A percentile compares a stretch with the other conserved stretches of the same genome.
Evolutionary conservation across 1,140 invertebrate species (phyloP).

Genomic region (Zaprionus nigranus): DNA sequence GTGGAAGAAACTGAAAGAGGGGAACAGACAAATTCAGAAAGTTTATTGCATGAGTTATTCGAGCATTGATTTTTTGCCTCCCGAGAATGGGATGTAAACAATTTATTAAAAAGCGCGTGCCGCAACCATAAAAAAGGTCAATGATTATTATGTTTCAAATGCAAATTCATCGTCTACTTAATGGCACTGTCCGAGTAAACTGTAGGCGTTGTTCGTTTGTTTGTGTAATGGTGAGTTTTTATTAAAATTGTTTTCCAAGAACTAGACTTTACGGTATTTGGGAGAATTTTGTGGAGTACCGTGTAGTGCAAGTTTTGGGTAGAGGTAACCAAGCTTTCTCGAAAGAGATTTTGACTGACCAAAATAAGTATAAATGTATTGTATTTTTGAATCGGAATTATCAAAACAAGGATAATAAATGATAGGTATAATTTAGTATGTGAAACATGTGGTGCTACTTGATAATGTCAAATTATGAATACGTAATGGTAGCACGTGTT

Average conservation of each 20-base stretch:
- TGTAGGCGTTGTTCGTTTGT: background rate
- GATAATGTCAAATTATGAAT: no score
- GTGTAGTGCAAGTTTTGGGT: background rate
- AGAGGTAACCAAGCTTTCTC: background rate
- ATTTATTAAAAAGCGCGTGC: conserved; percentile 76
- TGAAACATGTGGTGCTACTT: background rate
- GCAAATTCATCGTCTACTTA: conserved; percentile 39
- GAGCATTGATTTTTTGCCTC: conserved; percentile 61
- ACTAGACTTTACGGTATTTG: background rate
- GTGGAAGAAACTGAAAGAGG: conserved; percentile 6
- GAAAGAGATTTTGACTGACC: background rate
- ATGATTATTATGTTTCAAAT: conserved; percentile 70
- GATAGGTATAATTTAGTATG: background rate
- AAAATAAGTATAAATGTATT: no score
- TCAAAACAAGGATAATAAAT: background rate
- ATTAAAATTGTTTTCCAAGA: conserved; percentile 28
- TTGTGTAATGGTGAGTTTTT: background rate
- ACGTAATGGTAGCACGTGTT: no score
- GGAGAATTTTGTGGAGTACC: background rate
- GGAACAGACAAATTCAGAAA: conserved; percentile 57
- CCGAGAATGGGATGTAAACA: conserved; percentile 68
- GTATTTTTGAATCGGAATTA: background rate
- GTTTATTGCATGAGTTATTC: conserved; percentile 68
- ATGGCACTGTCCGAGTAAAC: conserved; percentile 19
- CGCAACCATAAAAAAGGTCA: conserved; percentile 74